These are phyloP conservation scores for Andrena camellia DNA, from an alignment of 2,888 invertebrate species.

Conservation along the genomic window DNA sequence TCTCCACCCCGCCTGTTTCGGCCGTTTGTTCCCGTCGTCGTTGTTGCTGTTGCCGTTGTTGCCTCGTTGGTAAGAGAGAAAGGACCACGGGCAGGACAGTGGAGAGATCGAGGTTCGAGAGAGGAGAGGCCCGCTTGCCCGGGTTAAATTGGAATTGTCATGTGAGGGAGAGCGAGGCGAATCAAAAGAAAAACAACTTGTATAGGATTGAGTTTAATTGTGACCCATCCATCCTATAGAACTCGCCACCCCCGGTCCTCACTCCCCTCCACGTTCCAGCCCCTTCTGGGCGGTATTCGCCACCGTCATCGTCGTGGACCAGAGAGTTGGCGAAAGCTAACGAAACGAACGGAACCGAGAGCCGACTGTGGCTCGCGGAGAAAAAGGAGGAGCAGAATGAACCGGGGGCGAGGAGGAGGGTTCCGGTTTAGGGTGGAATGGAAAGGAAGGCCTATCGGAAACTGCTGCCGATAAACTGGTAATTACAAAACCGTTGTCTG, in stretches of 20 bases:
- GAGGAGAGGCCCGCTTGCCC: slow-evolving; percentile 59
- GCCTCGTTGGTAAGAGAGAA: slow-evolving; percentile 60
- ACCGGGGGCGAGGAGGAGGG: slow-evolving; percentile 16
- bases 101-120: slow-evolving; percentile 46
- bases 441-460: slow-evolving; percentile 64
- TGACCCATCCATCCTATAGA: slow-evolving; percentile 65
- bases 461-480: slow-evolving; percentile 79
- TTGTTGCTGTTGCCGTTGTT: slow-evolving; percentile 57
- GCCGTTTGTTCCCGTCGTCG: slow-evolving; percentile 36
- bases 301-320: slow-evolving; percentile 63
- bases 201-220: slow-evolving; percentile 83
- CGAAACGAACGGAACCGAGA: slow-evolving; percentile 67
- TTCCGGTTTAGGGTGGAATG: slow-evolving; percentile 28
- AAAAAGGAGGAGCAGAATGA: slow-evolving; percentile 62
- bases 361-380: slow-evolving; percentile 61
- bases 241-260: slow-evolving; percentile 15
- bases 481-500: slow-evolving; percentile 79
- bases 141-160: slow-evolving; percentile 83
- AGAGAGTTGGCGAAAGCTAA: slow-evolving; percentile 69
- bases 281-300: slow-evolving; percentile 59
- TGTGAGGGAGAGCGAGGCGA: slow-evolving; percentile 81
- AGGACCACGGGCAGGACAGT: slow-evolving; percentile 35
- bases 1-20: neutral
- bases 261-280: neutral
- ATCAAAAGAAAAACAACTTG: slow-evolving; percentile 83